Conservation (phyloP, 35 echinoderm and acorn worm genomes). For the Ophiothrix spiculata region DNA sequence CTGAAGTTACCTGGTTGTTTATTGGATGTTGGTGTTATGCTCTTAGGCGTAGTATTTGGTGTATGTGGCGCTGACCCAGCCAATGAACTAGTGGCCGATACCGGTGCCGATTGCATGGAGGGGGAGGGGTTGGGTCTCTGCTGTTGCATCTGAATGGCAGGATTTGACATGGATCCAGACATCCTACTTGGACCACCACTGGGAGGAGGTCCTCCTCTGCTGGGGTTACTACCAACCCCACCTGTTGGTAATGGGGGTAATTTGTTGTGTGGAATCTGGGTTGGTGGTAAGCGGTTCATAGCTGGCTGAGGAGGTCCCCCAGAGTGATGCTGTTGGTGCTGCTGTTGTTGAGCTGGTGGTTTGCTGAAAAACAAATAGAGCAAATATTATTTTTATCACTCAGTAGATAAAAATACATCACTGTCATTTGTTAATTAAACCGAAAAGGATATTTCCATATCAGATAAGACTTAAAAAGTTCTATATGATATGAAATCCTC, state of each 20-base stretch:
- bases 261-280: not conserved
- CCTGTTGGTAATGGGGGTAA: not conserved
- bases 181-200: not conserved
- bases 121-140: not conserved
- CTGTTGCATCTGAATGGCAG: not conserved
- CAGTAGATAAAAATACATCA: no score
- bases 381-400: no score
- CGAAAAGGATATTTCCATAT: no score
- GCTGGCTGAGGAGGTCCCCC: not conserved
- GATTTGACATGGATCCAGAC: not conserved
- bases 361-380: no score
- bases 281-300: not conserved
- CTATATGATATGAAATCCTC: no score
- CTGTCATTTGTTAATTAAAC: no score
- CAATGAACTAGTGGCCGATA: not conserved
- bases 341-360: not conserved
- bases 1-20: slow-evolving; percentile 34
- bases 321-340: not conserved
- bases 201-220: not conserved
- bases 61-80: slow-evolving; percentile 19
- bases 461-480: no score
- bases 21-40: slow-evolving; percentile 52
- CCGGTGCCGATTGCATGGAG: not conserved
- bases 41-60: slow-evolving; percentile 42
- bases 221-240: not conserved